phyloP scores from a whole-genome alignment of 2,797 vertebrate species.

The Acanthis flammea region DNA sequence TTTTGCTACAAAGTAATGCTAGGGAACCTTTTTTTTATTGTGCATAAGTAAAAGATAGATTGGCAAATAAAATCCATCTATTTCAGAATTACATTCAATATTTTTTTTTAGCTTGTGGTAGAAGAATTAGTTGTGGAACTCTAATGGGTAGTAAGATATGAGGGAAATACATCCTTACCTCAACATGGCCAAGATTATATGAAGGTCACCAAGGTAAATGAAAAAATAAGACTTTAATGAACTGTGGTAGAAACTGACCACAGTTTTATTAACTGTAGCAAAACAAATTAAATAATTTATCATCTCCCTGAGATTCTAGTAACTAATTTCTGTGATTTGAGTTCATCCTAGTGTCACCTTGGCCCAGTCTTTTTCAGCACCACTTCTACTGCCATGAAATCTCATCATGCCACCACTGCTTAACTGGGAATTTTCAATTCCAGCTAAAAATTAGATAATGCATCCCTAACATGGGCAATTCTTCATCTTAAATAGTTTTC shows the following conservation, averaged over 20 bases:
- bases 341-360: background rate
- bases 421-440: background rate
- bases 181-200: background rate
- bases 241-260: background rate
- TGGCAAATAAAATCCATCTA: background rate
- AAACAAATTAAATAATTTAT: slow-evolving; percentile 16
- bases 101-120: background rate
- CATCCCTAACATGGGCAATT: background rate
- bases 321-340: background rate
- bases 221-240: background rate
- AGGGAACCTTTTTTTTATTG: background rate
- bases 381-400: background rate
- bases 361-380: background rate
- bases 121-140: background rate
- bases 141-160: background rate
- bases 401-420: background rate
- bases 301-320: background rate
- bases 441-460: background rate
- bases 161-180: background rate
- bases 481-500: background rate
- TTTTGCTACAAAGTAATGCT: background rate
- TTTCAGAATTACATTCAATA: background rate
- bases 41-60: background rate
- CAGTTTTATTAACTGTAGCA: slow-evolving; percentile 12
- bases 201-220: background rate